These are phyloP conservation scores for Biston stratarius DNA, from an alignment of 2,888 invertebrate species.

Conservation along the genomic window DNA sequence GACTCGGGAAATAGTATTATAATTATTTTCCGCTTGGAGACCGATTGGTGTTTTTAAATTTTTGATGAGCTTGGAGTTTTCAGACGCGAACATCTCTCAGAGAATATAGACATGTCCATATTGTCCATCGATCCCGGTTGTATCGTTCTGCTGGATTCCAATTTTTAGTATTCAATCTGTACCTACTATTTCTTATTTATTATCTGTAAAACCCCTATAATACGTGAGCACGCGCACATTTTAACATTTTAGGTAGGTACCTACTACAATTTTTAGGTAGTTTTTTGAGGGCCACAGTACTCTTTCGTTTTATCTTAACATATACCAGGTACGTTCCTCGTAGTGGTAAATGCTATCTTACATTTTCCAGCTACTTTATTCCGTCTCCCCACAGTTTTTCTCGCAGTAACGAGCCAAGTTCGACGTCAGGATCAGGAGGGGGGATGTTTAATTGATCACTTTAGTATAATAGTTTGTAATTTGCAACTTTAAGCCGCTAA, in stretches of 20 bases:
- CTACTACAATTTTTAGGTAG: too few species aligned
- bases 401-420: conserved; percentile 32
- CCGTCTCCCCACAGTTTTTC: conserved; percentile 16
- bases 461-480: conserved; percentile 36
- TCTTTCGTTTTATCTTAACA: too few species aligned
- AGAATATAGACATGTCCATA: too few species aligned
- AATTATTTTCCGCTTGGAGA: conserved; percentile 7
- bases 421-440: not conserved
- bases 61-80: not conserved
- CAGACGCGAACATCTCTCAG: not conserved
- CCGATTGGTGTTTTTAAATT: not conserved
- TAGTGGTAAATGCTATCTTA: not conserved
- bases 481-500: conserved; percentile 31
- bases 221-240: too few species aligned
- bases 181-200: too few species aligned
- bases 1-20: conserved; percentile 1
- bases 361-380: not conserved
- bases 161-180: too few species aligned
- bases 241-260: too few species aligned
- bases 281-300: too few species aligned
- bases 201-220: too few species aligned
- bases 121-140: too few species aligned
- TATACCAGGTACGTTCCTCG: not conserved
- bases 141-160: too few species aligned
- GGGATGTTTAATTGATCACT: conserved; percentile 28